A percentile compares a stretch with the other conserved stretches of the same genome.
Evolutionary conservation across 2,113 vertebrate species (phyloP).

Genomic region (Falco punctatus): DNA sequence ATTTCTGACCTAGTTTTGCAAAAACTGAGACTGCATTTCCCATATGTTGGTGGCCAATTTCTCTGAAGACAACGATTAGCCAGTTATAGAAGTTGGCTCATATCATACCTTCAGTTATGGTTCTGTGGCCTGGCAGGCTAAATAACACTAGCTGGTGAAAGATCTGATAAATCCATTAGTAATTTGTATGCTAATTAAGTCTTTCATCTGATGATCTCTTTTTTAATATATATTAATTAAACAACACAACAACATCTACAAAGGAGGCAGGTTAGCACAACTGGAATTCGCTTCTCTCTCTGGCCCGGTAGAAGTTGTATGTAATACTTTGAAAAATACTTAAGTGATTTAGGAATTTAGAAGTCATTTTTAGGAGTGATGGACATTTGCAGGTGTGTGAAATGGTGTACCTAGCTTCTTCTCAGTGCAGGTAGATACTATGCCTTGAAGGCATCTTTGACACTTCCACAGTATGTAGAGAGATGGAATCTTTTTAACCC

Average conservation of each 20-base stretch:
- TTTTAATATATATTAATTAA: background rate
- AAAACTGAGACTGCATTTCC: background rate
- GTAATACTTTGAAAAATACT: background rate
- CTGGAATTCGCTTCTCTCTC: background rate
- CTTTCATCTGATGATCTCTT: background rate
- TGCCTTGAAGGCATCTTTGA: background rate
- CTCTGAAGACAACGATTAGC: background rate
- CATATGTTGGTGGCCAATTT: background rate
- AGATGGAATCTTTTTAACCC: background rate
- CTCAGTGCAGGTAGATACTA: background rate
- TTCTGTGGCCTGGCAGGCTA: background rate
- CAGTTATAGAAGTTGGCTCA: background rate
- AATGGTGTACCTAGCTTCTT: background rate
- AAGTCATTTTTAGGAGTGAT: background rate
- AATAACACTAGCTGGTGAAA: background rate
- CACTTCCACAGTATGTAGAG: background rate
- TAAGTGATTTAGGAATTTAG: background rate
- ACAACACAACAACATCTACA: background rate
- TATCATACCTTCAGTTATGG: background rate
- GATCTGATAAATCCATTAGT: background rate
- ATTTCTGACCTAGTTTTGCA: background rate
- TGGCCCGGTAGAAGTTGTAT: background rate
- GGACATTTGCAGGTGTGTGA: background rate
- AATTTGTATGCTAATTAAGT: background rate
- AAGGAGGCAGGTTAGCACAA: background rate